Percentiles rank a stretch among this genome's conserved stretches.
Evolutionary conservation across 2,888 invertebrate species (phyloP).

Genomic region (Stenodema calcarata): DNA sequence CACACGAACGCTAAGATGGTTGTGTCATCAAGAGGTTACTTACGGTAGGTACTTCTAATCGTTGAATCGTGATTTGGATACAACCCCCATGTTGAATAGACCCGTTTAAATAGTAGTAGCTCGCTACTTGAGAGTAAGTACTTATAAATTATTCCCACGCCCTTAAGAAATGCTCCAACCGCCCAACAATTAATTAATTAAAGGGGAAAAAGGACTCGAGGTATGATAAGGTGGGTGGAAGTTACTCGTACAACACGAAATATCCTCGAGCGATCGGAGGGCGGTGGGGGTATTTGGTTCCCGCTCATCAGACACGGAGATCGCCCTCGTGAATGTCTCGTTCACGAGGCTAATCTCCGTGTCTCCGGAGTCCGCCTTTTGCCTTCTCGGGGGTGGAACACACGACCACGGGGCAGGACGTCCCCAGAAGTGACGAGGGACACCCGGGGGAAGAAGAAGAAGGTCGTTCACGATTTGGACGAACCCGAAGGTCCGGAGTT

Average conservation of each 20-base stretch:
- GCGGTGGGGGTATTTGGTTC: neutral
- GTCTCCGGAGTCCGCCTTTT: neutral
- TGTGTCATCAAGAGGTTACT: no score
- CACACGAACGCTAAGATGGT: no score
- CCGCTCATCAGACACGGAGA: conserved; percentile 19
- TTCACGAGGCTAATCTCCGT: neutral
- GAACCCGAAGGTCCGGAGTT: neutral
- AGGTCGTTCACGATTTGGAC: neutral
- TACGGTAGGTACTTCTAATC: no score
- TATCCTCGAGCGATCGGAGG: neutral
- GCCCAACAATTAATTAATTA: neutral
- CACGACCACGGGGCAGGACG: neutral
- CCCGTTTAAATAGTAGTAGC: no score
- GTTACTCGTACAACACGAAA: neutral
- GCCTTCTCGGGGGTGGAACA: neutral
- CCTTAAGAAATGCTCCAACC: neutral
- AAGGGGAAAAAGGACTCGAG: neutral
- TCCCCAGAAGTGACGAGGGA: neutral
- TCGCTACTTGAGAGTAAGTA: no score
- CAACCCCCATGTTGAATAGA: no score
- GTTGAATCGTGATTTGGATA: no score
- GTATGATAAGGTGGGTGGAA: neutral
- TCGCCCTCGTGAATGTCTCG: neutral
- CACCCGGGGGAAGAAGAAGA: neutral
- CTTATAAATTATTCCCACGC: neutral